Evolutionary conservation across 2,888 invertebrate species (phyloP).

Genomic region (Schrankia costaestrigalis): DNA sequence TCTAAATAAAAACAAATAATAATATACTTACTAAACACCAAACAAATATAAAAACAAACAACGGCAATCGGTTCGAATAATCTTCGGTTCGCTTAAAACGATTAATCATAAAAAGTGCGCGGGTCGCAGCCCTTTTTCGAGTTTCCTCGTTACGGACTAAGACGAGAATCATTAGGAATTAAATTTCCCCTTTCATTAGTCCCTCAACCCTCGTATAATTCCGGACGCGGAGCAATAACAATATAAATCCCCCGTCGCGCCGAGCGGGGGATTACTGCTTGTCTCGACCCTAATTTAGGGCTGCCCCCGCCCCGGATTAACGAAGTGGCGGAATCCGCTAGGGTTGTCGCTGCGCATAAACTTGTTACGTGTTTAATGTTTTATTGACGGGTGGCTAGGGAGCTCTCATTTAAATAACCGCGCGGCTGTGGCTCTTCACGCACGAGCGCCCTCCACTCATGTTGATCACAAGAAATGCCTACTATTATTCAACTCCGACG

Average conservation of each 20-base stretch:
- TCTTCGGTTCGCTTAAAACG: conserved; percentile 62
- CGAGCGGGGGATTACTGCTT: conserved; percentile 80
- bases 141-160: conserved; percentile 80
- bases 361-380: conserved; percentile 81
- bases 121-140: conserved; percentile 77
- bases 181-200: conserved; percentile 82
- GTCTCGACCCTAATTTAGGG: conserved; percentile 81
- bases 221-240: conserved; percentile 81
- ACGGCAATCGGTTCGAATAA: conserved; percentile 60
- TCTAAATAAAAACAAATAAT: conserved; percentile 56
- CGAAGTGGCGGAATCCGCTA: conserved; percentile 80
- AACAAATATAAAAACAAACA: conserved; percentile 51
- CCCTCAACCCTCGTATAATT: conserved; percentile 81
- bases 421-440: conserved; percentile 37
- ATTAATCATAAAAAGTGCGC: conserved; percentile 74
- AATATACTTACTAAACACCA: conserved; percentile 46
- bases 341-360: conserved; percentile 80
- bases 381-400: conserved; percentile 79
- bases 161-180: conserved; percentile 82
- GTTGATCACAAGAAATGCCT: conserved; percentile 17
- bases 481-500: not conserved
- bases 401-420: conserved; percentile 75
- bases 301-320: conserved; percentile 80
- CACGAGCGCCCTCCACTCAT: conserved; percentile 15
- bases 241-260: conserved; percentile 81